Base-by-base conservation (phyloP, 2,113 vertebrate species). In the Perccottus glenii region DNA sequence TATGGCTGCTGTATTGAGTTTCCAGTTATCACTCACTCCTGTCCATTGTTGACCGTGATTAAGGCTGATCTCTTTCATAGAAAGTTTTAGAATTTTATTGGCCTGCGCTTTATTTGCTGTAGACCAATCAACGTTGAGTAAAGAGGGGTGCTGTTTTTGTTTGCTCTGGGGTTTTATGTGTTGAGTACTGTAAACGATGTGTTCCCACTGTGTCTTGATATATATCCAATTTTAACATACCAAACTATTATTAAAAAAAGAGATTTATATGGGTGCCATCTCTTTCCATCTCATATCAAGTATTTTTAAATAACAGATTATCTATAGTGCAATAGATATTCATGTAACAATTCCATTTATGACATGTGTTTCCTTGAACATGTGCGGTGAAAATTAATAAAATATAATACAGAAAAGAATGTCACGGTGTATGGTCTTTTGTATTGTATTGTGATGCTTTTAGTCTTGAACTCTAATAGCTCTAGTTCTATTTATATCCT, bases 351-450 rank as follows among this genome's bases (percentile, higher is more conserved):
- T 83, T 79, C 78, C 84, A 87, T 86, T 55, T 75, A 85, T 82
- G 84, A 87, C 85, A 91, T 86, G 78, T 85, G 81, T 86, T 88
- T 87, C 80, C 81, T 77, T 87, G 61, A 85, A 90, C 77, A 89
- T 92, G 83, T 92, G 82, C 72, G 64, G 82, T 88, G 80, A 85
- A 87, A 83, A 88, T 84, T 69, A 90, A 90, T 90, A 92, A 91
- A 91, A 84, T 84, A 87, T 73, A 69, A 78, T 42, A 80, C 86
- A 16, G 67, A 80, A 80, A 76, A 40, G 51, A 58, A 75, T 1
- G 3, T 12, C 32, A 10, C 5, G 1, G 42, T 72, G 74, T 84
- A 9, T 70, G 1, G 42, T 55, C 33, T 55, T 55, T 55, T 53
- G 50, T 52, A 12, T 11, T 14, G 11, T 35, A 4, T 51, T 27